Conservation (phyloP, 2,888 invertebrate genomes). For the Himalopsyche anomala region DNA sequence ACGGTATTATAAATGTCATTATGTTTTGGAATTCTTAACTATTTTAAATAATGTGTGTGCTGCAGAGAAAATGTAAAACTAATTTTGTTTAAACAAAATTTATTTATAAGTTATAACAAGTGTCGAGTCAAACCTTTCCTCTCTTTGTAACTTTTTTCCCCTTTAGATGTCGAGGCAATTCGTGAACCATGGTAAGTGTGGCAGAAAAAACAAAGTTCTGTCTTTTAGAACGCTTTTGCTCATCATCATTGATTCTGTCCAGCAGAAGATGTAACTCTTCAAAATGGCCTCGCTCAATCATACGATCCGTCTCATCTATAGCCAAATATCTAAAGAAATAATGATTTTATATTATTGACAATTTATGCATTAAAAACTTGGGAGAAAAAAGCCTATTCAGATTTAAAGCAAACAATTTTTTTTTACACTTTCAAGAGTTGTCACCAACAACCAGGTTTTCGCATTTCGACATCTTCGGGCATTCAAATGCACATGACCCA, state of each 20-base stretch:
- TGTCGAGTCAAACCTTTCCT: slow-evolving; percentile 56
- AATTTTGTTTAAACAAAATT: no score
- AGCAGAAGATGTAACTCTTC: slow-evolving; percentile 91
- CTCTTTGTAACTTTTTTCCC: slow-evolving; percentile 74
- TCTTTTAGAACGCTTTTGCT: slow-evolving; percentile 77
- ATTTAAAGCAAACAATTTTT: no score
- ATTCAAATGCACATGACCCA: no score
- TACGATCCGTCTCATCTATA: slow-evolving; percentile 98
- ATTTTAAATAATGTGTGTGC: neutral
- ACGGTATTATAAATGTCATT: no score
- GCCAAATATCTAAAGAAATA: slow-evolving; percentile 84
- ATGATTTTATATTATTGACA: no score
- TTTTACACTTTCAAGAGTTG: no score
- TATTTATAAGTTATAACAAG: no score
- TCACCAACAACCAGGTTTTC: no score
- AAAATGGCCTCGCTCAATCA: slow-evolving; percentile 98
- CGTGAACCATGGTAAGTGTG: slow-evolving; percentile 94
- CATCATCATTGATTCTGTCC: slow-evolving; percentile 86
- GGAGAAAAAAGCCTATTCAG: no score
- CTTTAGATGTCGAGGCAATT: slow-evolving; percentile 85
- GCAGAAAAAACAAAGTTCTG: slow-evolving; percentile 99
- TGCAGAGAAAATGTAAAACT: neutral
- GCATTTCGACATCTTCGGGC: no score
- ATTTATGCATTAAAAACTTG: no score
- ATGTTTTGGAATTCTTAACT: neutral